Evolutionary conservation across 2,888 invertebrate genomes (phyloP), one percentile per base, ranked within the genome.

Genomic region (Pherbina coryleti): DNA sequence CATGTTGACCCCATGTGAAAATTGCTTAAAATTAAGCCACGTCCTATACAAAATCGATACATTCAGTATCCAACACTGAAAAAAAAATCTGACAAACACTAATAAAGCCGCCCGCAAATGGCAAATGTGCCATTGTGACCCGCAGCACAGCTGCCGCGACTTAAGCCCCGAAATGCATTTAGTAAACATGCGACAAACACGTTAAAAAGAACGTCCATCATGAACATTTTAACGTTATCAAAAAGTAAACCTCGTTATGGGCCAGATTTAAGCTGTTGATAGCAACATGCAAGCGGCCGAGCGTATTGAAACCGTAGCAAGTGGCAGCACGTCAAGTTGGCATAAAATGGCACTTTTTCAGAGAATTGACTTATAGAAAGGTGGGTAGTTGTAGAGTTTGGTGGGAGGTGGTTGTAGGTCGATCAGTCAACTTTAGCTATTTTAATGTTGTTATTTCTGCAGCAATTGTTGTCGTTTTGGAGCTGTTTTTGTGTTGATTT

Each of bases 231-330:
- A 72, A 60, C 17, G 31, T 57, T 74, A 53, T 74, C 74, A 64
- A 28, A 74, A 66, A 31, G 66, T 9, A 74, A 74, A 34, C 74
- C 74, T 74, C 66, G 74, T 66, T 74, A 66, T 51, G 64, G 25
- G 69, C 9, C 37, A 60, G 60, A 72, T 72, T 57, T 72, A n/a
- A 44, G 14, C 37, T 60, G 60, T 28, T 57, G 55, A 44, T 72
- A 69, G 69, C 51, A 49, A 34, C 66, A 66, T 9, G 19, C 25
- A 11, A 64, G 31, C 64, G 28, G 34, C 9, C 67, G 44, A 44
- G 11, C 19, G 69, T 17, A 51, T 17, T 4, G 17, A 14, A 11
- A 69, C 17, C 31, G n/a, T 49, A 11, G 25, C 22, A 49, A 51
- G 51, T 51, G 19, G 34, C 49, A 22, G 64, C 28, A 64, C 31